Evolutionary conservation across 1,140 invertebrate genomes (phyloP).

Genomic region (Orussus abietinus): DNA sequence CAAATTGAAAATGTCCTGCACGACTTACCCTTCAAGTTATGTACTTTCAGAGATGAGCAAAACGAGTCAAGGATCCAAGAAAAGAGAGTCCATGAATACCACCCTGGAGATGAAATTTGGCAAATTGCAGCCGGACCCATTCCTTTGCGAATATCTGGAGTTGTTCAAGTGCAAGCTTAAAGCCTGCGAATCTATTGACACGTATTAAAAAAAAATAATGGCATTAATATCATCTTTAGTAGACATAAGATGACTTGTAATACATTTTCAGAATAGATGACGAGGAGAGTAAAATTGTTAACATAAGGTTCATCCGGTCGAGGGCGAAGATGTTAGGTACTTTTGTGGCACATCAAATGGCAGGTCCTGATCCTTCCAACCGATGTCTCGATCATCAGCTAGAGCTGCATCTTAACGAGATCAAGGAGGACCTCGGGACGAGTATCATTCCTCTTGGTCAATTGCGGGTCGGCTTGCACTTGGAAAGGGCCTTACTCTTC

Average conservation of each 20-base stretch:
- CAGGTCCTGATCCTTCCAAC: constrained; percentile 41
- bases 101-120: constrained; percentile 31
- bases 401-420: constrained; percentile 50
- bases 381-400: constrained; percentile 51
- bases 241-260: constrained; percentile 2
- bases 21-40: neutral
- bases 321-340: constrained; percentile 44
- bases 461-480: constrained; percentile 57
- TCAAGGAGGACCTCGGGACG: constrained; percentile 36
- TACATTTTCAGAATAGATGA: constrained; percentile 5
- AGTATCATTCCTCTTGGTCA: constrained; percentile 59
- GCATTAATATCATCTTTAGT: neutral
- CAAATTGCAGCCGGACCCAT: constrained; percentile 28
- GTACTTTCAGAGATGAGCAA: constrained; percentile 2
- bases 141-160: constrained; percentile 28
- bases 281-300: constrained; percentile 12
- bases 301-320: constrained; percentile 31
- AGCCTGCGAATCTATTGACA: constrained; percentile 19
- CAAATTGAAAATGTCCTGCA: neutral
- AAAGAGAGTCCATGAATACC: constrained; percentile 15
- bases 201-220: constrained; percentile 8
- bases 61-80: constrained; percentile 6
- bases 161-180: constrained; percentile 28
- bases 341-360: constrained; percentile 56
- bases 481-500: constrained; percentile 64